A percentile compares a stretch with the other conserved stretches of the same genome.
Conservation (phyloP, 2,888 invertebrate species). For the Chrysolina oricalcia region DNA sequence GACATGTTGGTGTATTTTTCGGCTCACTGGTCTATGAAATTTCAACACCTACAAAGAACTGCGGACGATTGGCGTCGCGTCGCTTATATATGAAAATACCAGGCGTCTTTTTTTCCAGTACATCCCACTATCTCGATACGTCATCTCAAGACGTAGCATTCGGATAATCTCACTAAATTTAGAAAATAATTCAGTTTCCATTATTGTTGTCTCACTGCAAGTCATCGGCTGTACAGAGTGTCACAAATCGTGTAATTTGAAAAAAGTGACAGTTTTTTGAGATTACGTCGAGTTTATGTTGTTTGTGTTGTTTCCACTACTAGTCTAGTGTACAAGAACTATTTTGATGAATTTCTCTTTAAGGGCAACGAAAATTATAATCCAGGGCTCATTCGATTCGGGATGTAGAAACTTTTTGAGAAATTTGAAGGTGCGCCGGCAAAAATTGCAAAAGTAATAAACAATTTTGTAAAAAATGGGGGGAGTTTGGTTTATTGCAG, state of each 20-base stretch:
- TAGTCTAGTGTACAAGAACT: too few species aligned
- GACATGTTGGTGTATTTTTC: conserved; percentile 78
- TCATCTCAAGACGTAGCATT: conserved; percentile 43
- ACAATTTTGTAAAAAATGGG: too few species aligned
- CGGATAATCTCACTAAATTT: conserved; percentile 64
- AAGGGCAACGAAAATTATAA: too few species aligned
- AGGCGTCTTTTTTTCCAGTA: conserved; percentile 50
- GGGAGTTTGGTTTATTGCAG: too few species aligned
- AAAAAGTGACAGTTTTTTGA: not conserved
- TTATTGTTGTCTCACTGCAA: conserved; percentile 49
- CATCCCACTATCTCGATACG: conserved; percentile 51
- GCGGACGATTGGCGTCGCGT: conserved; percentile 60
- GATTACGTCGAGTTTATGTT: too few species aligned
- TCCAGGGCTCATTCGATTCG: too few species aligned
- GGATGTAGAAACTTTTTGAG: too few species aligned
- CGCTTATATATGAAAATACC: conserved; percentile 67
- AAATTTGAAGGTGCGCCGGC: too few species aligned
- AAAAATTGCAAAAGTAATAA: too few species aligned
- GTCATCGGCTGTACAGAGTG: conserved; percentile 42
- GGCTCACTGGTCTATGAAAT: conserved; percentile 54
- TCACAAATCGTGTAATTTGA: conserved; percentile 45
- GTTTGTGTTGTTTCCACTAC: too few species aligned
- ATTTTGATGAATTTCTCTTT: too few species aligned
- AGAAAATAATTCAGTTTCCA: conserved; percentile 67
- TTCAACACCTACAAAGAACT: conserved; percentile 64